Evolutionary conservation across 1,140 invertebrate genomes (phyloP), one percentile per base, ranked within the genome.

Genomic region (Mercenaria mercenaria): DNA sequence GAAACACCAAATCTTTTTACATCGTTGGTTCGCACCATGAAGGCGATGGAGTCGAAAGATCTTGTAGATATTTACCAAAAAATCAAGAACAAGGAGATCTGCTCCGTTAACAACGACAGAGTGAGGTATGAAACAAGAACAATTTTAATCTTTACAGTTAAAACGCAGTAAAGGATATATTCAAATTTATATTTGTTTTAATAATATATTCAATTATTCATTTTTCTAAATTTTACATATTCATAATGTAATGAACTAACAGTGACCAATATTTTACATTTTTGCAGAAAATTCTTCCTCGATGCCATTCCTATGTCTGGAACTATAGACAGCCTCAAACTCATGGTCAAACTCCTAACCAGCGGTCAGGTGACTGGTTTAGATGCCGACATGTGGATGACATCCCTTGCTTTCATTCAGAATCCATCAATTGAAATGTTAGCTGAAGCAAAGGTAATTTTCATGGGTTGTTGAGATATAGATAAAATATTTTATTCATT

Each of bases 261-360:
- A n/a, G n/a, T n/a, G n/a, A n/a, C n/a, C n/a, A n/a, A n/a, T n/a
- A n/a, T n/a, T n/a, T n/a, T n/a, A n/a, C n/a, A n/a, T 47, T 32
- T 77, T 61, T 50, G 1, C 90, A 96, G 96, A 86, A 96, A 96
- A 92, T 96, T 95, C 91, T 94, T 96, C 82, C 89, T 95, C 41
- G 98, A 98, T 94, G 98, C 98, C 8, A 95, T 99, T 0, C 98
- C 98, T 0, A 98, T 97, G 94, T 97, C 98, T 23, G 97, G 97
- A 0, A 99, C 97, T 67, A 97, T 97, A 0, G 97, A 97, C 0
- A 97, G 98, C 0, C 97, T 98, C 11, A 96, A 96, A 34, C 94
- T 99, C 6, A 98, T 99, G 97, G 97, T 97, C 56, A 97, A 98
- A 94, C 96, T 98, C 89, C 97, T 99, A 77, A 97, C 96, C 87